Percentiles rank a stretch among this genome's conserved stretches.
Conservation (phyloP, 2,888 invertebrate genomes). For the Crepidodera aurea region DNA sequence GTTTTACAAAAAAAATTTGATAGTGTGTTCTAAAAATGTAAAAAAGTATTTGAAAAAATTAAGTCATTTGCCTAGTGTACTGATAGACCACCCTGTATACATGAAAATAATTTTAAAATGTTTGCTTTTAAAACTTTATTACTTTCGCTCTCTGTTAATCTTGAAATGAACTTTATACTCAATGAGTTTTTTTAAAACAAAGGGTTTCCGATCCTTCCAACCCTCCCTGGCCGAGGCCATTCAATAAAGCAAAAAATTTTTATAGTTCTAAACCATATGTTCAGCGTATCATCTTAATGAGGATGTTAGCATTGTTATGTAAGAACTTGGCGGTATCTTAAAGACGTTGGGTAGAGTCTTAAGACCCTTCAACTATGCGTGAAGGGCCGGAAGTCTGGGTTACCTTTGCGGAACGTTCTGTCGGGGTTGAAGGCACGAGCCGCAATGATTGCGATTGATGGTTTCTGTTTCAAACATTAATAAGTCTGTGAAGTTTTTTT, state of each 20-base stretch:
- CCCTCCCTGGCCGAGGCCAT: background rate
- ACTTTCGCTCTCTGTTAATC: too few relatives aligned
- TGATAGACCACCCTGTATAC: too few relatives aligned
- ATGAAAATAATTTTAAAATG: too few relatives aligned
- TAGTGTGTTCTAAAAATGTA: too few relatives aligned
- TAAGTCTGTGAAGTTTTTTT: too few relatives aligned
- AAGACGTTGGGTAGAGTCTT: background rate
- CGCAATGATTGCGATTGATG: slow-evolving; percentile 7
- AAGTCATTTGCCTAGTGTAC: too few relatives aligned
- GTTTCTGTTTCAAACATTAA: background rate
- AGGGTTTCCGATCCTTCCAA: too few relatives aligned
- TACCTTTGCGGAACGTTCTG: slow-evolving; percentile 7
- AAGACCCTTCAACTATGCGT: background rate
- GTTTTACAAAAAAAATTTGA: too few relatives aligned
- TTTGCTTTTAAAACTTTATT: too few relatives aligned
- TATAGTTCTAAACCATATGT: background rate
- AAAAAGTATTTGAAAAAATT: too few relatives aligned
- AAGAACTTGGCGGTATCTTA: background rate
- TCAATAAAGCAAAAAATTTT: background rate
- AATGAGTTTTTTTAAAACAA: too few relatives aligned
- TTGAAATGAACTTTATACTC: too few relatives aligned
- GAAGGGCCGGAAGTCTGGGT: slow-evolving; percentile 4
- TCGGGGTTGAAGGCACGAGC: slow-evolving; percentile 4
- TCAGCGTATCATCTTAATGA: slow-evolving; percentile 7
- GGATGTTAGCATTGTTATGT: slow-evolving; percentile 6